Evolutionary conservation across 2,888 invertebrate species (phyloP).

Genomic region (Trachelus troglodyta): DNA sequence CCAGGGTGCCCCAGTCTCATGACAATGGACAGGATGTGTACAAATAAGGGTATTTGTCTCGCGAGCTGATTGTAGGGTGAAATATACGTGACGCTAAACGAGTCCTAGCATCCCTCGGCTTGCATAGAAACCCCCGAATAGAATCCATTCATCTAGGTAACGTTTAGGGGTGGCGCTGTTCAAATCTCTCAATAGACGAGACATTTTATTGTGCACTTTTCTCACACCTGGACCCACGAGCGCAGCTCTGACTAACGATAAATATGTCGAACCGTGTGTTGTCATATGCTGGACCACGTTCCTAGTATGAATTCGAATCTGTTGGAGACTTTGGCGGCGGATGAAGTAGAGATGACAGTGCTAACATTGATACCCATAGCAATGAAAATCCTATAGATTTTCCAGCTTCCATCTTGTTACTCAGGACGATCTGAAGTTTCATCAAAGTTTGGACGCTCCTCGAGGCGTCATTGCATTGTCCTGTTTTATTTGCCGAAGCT

Average conservation of each 20-base stretch:
- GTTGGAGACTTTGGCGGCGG: neutral
- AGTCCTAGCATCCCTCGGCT: constrained; percentile 26
- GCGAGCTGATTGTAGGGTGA: constrained; percentile 57
- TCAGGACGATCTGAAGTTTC: neutral
- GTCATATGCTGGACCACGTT: neutral
- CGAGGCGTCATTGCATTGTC: neutral
- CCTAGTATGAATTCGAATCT: neutral
- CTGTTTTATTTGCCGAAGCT: neutral
- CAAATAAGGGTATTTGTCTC: constrained; percentile 66
- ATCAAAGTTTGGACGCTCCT: neutral
- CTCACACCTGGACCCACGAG: constrained; percentile 55
- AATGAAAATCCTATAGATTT: neutral
- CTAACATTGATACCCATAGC: neutral
- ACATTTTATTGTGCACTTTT: constrained; percentile 58
- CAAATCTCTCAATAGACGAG: constrained; percentile 44
- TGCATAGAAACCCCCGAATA: constrained; percentile 3
- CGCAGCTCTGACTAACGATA: constrained; percentile 7
- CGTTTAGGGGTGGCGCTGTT: constrained; percentile 49
- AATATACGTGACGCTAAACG: constrained; percentile 60
- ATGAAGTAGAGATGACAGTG: neutral
- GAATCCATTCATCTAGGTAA: constrained; percentile 51
- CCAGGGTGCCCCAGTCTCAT: constrained; percentile 27
- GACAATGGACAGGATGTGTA: constrained; percentile 66
- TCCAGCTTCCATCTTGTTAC: neutral
- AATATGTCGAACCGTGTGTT: neutral